Evolutionary conservation across 92 coral and sea anemone genomes (phyloP).

Genomic region (Muricea muricata): DNA sequence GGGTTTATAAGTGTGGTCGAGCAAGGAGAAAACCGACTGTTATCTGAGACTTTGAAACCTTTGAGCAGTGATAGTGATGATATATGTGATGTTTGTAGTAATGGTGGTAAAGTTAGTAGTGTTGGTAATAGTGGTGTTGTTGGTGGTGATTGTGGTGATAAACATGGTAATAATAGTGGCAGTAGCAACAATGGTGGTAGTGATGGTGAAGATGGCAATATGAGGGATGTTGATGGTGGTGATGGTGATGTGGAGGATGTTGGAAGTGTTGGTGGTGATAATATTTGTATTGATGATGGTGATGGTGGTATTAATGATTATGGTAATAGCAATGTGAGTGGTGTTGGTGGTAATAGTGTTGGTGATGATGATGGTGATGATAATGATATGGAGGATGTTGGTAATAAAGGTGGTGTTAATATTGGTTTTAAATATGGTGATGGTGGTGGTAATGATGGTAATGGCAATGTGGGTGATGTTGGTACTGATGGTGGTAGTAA

Average conservation of each 20-base stretch:
- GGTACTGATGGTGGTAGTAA: not conserved
- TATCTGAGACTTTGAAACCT: not conserved
- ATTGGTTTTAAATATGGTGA: constrained; percentile 15
- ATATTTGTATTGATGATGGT: too few relatives aligned
- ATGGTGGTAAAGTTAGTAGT: constrained; percentile 10
- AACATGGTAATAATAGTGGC: too few relatives aligned
- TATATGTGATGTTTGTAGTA: not conserved
- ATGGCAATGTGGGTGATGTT: not conserved
- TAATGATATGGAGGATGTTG: not conserved
- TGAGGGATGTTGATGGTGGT: not conserved
- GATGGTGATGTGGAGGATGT: not conserved
- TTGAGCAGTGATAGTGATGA: not conserved
- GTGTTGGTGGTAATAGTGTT: too few relatives aligned
- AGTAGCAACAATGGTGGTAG: too few relatives aligned
- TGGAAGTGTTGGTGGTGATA: not conserved
- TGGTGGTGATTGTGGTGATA: too few relatives aligned
- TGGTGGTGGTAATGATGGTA: constrained; percentile 13
- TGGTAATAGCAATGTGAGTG: too few relatives aligned
- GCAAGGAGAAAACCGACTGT: not conserved
- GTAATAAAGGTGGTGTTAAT: constrained; percentile 10
- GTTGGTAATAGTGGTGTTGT: not conserved
- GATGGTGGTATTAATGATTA: too few relatives aligned
- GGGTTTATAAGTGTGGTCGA: constrained; percentile 50
- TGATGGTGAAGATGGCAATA: too few relatives aligned
- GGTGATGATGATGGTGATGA: too few relatives aligned